A percentile compares a stretch with the other conserved stretches of the same genome.
These are phyloP conservation scores for Chaenocephalus aceratus DNA, from an alignment of 2,113 vertebrate species.

Conservation along the genomic window DNA sequence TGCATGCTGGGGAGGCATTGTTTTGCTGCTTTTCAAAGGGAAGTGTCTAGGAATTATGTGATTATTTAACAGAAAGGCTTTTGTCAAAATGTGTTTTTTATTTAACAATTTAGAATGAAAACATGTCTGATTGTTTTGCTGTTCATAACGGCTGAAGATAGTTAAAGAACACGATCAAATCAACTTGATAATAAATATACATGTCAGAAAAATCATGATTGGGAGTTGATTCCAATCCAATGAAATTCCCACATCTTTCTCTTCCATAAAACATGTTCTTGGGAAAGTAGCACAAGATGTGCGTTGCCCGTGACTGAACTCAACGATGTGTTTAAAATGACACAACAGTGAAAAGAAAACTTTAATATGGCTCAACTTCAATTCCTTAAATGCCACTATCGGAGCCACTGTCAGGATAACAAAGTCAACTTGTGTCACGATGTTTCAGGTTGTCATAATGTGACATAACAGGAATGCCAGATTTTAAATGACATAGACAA, in stretches of 20 bases:
- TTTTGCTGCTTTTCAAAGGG: constrained; percentile 19
- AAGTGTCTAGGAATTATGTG: constrained; percentile 53
- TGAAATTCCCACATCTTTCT: background rate
- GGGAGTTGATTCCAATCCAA: background rate
- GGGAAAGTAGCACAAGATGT: background rate
- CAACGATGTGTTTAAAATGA: constrained; percentile 18
- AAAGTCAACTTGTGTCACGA: constrained; percentile 30
- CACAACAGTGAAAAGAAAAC: constrained; percentile 11
- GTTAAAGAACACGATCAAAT: background rate
- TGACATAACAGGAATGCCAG: constrained; percentile 27
- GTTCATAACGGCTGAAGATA: background rate
- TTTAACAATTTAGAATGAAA: constrained; percentile 1
- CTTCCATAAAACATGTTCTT: constrained; percentile 10
- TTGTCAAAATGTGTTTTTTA: constrained; percentile 21
- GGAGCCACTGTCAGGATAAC: constrained; percentile 37
- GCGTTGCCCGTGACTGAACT: constrained; percentile 2
- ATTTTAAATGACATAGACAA: constrained; percentile 46
- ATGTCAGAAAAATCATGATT: background rate
- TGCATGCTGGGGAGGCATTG: constrained; percentile 32
- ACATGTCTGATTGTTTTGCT: background rate
- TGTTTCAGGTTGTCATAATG: constrained; percentile 49
- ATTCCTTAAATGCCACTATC: constrained; percentile 38
- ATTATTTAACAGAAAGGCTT: constrained; percentile 45
- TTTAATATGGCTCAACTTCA: constrained; percentile 14
- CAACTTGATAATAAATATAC: background rate